These are phyloP conservation scores for Cavia aperea DNA, from an alignment of 2,113 vertebrate genomes.

Conservation along the genomic window DNA sequence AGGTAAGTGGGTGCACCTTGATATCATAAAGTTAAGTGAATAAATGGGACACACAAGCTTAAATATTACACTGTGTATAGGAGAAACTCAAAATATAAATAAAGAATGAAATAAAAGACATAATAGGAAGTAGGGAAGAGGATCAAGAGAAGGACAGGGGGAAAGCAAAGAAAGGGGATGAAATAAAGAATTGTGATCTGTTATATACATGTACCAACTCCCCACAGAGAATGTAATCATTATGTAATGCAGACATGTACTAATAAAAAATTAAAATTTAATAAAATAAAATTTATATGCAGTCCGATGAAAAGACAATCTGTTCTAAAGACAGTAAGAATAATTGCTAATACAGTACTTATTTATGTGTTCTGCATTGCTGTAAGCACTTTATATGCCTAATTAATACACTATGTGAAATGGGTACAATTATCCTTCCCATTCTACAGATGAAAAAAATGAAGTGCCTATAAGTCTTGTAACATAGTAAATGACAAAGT, in stretches of 20 bases:
- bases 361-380: neutral
- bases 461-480: neutral
- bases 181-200: neutral
- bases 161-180: neutral
- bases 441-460: conserved; percentile 30
- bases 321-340: neutral
- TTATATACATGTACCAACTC: neutral
- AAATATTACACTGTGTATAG: neutral
- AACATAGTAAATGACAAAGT: neutral
- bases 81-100: neutral
- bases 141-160: neutral
- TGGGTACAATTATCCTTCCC: neutral
- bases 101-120: neutral
- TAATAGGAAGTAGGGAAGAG: neutral
- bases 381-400: neutral
- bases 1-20: neutral
- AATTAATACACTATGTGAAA: neutral
- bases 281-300: neutral
- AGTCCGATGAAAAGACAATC: neutral
- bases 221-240: neutral
- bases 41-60: neutral
- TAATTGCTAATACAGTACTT: neutral
- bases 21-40: neutral
- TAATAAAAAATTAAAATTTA: neutral
- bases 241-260: neutral